A percentile compares a stretch with the other conserved stretches of the same genome.
Evolutionary conservation across 2,113 vertebrate species (phyloP).

Genomic region (Pica pica): DNA sequence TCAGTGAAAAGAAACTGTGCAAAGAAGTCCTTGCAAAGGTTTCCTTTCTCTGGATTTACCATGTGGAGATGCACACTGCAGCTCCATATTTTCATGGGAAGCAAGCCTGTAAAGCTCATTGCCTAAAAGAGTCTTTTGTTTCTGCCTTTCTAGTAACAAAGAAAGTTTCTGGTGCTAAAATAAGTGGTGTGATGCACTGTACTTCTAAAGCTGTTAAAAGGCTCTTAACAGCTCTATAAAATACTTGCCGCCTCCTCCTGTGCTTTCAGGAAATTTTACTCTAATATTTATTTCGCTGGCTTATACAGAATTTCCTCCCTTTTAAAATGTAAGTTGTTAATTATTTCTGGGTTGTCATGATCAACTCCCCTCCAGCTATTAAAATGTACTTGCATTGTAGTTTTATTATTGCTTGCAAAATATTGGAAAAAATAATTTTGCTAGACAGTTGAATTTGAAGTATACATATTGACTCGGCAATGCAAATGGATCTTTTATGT

Average conservation of each 20-base stretch:
- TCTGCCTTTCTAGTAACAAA: constrained; percentile 38
- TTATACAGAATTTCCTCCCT: constrained; percentile 62
- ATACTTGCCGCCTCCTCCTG: constrained; percentile 58
- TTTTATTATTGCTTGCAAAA: constrained; percentile 56
- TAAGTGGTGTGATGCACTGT: constrained; percentile 53
- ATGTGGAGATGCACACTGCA: not conserved
- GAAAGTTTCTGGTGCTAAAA: constrained; percentile 60
- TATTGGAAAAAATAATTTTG: constrained; percentile 35
- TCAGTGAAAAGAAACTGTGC: not conserved
- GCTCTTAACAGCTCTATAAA: constrained; percentile 70
- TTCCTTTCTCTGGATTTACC: not conserved
- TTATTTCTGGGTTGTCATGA: constrained; percentile 58
- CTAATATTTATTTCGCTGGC: constrained; percentile 63
- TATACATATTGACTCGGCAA: constrained; percentile 31
- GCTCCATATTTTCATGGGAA: not conserved
- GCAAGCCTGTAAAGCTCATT: not conserved
- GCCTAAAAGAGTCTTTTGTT: not conserved
- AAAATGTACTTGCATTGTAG: constrained; percentile 56
- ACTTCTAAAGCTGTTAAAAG: constrained; percentile 68
- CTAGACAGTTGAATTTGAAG: constrained; percentile 45
- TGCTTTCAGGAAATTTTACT: constrained; percentile 61
- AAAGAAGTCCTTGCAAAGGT: not conserved
- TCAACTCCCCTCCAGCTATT: constrained; percentile 54
- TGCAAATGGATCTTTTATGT: constrained; percentile 33
- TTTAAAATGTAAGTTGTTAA: constrained; percentile 61